phyloP scores from a whole-genome alignment of 2,797 vertebrate genomes.

The Microhierax caerulescens region DNA sequence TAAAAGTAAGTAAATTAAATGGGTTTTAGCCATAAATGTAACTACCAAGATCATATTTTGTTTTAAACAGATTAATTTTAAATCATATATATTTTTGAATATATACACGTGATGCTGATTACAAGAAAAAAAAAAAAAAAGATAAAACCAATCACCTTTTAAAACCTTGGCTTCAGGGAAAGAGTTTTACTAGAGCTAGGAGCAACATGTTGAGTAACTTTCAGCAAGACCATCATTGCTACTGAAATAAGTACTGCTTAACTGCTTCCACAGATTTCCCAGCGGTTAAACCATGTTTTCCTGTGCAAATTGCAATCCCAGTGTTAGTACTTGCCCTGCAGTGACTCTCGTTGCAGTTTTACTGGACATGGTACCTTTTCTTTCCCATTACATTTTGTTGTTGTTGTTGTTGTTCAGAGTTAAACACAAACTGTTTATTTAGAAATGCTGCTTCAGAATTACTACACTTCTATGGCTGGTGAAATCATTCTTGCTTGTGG shows the following conservation, averaged over 20 bases:
- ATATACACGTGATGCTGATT: neutral
- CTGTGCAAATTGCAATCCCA: neutral
- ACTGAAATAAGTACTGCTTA: neutral
- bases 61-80: neutral
- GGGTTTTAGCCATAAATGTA: rapidly evolving
- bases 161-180: neutral
- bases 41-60: neutral
- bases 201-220: neutral
- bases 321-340: neutral
- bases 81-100: neutral
- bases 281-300: neutral
- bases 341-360: neutral
- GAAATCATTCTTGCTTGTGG: neutral
- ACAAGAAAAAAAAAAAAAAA: neutral
- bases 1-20: neutral
- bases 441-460: neutral
- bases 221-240: neutral
- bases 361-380: neutral
- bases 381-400: neutral
- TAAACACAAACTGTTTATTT: neutral
- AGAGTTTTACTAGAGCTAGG: neutral
- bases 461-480: neutral
- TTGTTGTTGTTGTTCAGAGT: neutral
- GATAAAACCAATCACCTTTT: neutral
- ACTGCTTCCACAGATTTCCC: neutral